Evolutionary conservation across 2,797 vertebrate genomes (phyloP), one percentile per base, ranked within the genome.

Genomic region (Corythornis leucogaster): DNA sequence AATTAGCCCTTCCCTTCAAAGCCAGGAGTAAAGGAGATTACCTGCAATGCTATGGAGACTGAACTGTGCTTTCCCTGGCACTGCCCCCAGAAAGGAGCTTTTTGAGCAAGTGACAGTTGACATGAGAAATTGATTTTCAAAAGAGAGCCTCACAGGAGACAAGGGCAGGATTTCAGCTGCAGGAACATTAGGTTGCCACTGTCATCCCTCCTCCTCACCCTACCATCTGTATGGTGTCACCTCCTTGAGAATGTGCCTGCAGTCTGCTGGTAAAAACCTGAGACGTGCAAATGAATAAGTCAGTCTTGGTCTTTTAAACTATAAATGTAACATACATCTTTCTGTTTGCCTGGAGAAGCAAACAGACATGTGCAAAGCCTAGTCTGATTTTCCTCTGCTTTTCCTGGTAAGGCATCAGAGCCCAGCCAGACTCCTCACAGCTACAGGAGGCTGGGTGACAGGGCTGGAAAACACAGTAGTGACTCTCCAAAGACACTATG

Each of bases 51-150:
- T 61, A 48, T 16, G 51, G 31, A 87, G 74, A 25, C 43, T 76
- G 53, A 73, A 21, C 30, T 38, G 54, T 9, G 48, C 50, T 55
- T 64, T 55, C 80, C 57, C 45, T 61, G 45, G 21, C 73, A 42
- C 35, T 85, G 73, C 61, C 58, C 84, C 25, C 89, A 85, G 70
- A 22, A 40, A 33, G 33, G 46, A 62, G 62, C 64, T 31, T 67
- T 80, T 58, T 92, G 38, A 94, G 82, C 80, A 94, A 94, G 81
- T 25, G 68, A 89, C 11, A 51, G 59, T 48, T 71, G 69, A 77
- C 76, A 89, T 5, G 21, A 76, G 67, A 74, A 75, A 45, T 6
- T 30, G 30, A 30, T 38, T 59, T 40, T 40, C 38, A 12, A 18
- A 31, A 3, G 2, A 33, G 5, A 64, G 7, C 50, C 45, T 88